A percentile compares a stretch with the other conserved stretches of the same genome.
These are phyloP conservation scores for Heliconius eleuchia DNA, from an alignment of 1,140 invertebrate genomes.

Conservation along the genomic window DNA sequence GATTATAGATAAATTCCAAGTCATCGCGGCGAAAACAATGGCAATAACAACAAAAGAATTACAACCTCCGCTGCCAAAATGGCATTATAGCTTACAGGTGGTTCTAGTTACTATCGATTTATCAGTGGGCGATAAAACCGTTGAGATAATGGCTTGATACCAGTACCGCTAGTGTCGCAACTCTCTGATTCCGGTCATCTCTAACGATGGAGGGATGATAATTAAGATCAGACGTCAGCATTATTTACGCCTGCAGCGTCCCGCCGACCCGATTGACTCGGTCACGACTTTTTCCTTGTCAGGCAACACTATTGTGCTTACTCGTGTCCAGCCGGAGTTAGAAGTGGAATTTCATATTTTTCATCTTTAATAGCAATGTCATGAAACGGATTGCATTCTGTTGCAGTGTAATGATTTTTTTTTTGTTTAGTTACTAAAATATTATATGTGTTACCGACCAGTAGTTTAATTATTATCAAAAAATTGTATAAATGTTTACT, in stretches of 20 bases:
- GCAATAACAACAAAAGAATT: slow-evolving; percentile 69
- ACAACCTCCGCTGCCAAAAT: slow-evolving; percentile 73
- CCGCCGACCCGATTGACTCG: slow-evolving; percentile 63
- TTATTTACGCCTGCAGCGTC: slow-evolving; percentile 78
- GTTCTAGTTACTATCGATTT: slow-evolving; percentile 59
- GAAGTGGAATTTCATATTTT: slow-evolving; percentile 37
- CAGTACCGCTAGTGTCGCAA: slow-evolving; percentile 63
- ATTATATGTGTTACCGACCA: too few relatives aligned
- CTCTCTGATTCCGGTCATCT: slow-evolving; percentile 74
- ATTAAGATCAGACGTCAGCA: slow-evolving; percentile 77
- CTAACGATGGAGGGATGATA: slow-evolving; percentile 79
- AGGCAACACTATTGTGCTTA: slow-evolving; percentile 71
- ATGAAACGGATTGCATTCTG: slow-evolving; percentile 7
- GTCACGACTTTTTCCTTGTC: slow-evolving; percentile 78
- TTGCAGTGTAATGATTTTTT: not conserved
- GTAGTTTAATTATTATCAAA: too few relatives aligned
- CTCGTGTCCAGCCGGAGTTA: slow-evolving; percentile 30
- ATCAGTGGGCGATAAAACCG: slow-evolving; percentile 66
- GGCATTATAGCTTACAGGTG: slow-evolving; percentile 69
- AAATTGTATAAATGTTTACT: too few relatives aligned
- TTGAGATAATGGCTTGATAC: slow-evolving; percentile 60
- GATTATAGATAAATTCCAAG: slow-evolving; percentile 35
- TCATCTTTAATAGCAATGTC: slow-evolving; percentile 27
- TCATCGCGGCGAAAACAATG: slow-evolving; percentile 38
- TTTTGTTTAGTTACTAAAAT: too few relatives aligned